phyloP scores from a whole-genome alignment of 2,113 vertebrate species.

The Gasterosteus aculeatus region DNA sequence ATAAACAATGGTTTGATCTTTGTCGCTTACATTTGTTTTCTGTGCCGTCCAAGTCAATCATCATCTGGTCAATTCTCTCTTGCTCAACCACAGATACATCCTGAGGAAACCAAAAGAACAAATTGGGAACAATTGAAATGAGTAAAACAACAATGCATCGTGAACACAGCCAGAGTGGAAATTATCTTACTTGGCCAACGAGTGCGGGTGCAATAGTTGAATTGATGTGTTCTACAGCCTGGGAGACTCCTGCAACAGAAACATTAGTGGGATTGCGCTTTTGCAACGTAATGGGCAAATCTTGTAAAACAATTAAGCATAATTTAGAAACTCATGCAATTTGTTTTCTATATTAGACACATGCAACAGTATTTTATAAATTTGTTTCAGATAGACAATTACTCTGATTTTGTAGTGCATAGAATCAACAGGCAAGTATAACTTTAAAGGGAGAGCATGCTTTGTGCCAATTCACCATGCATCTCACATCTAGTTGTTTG shows the following conservation, averaged over 20 bases:
- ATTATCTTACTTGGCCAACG: constrained; percentile 87
- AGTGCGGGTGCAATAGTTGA: constrained; percentile 92
- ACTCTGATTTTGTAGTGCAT: not conserved
- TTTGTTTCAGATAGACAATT: not conserved
- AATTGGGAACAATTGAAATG: not conserved
- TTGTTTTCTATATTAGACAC: not conserved
- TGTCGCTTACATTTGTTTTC: constrained; percentile 93
- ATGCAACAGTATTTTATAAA: constrained; percentile 2
- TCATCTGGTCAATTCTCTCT: constrained; percentile 92
- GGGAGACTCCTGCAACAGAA: constrained; percentile 90
- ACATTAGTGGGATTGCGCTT: constrained; percentile 72
- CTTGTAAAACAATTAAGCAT: not conserved
- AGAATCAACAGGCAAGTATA: constrained; percentile 7
- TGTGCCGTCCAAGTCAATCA: constrained; percentile 95
- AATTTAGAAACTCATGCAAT: constrained; percentile 19
- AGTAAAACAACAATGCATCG: not conserved
- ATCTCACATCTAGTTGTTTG: not conserved
- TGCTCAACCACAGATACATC: constrained; percentile 90
- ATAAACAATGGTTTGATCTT: not conserved
- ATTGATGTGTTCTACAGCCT: constrained; percentile 97
- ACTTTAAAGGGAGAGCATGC: constrained; percentile 33
- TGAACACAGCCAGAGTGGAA: not conserved
- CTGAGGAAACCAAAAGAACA: constrained; percentile 69
- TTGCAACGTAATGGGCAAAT: not conserved
- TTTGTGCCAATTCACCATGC: constrained; percentile 43